Evolutionary conservation across 1,140 invertebrate genomes (phyloP).

Genomic region (Pissodes strobi): DNA sequence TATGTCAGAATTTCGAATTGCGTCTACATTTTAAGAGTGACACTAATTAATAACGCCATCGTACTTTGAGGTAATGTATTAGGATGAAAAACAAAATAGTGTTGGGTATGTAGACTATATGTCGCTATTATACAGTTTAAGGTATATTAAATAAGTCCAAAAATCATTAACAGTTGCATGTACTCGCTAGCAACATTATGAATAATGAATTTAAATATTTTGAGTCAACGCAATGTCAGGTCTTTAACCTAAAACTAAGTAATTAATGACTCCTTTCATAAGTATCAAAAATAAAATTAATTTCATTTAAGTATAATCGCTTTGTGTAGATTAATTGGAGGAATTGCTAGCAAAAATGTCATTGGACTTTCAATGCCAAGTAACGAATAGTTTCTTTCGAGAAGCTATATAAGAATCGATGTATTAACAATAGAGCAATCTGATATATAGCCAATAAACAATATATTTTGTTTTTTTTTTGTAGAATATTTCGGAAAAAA

Average conservation of each 20-base stretch:
- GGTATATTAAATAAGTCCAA: no score
- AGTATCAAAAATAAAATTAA: constrained; percentile 7
- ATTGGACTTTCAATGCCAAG: background rate
- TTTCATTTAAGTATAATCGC: constrained; percentile 17
- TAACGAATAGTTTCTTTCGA: no score
- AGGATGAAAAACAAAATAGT: no score
- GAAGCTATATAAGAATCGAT: background rate
- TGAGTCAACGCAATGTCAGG: constrained; percentile 4
- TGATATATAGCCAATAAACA: constrained; percentile 4
- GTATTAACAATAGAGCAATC: constrained; percentile 3
- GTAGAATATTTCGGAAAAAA: no score
- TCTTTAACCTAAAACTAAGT: constrained; percentile 1
- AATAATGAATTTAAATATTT: constrained; percentile 12
- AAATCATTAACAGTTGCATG: background rate
- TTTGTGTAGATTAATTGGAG: constrained; percentile 4
- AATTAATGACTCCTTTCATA: background rate
- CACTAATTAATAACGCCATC: no score
- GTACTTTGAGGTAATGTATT: no score
- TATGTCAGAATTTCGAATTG: no score
- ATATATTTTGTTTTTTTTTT: background rate
- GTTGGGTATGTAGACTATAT: no score
- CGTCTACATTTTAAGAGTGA: no score
- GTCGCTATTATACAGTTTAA: no score
- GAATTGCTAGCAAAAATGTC: constrained; percentile 1
- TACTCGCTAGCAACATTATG: constrained; percentile 10